These are phyloP conservation scores for Pasiphila rectangulata DNA, from an alignment of 2,888 invertebrate species.

Conservation along the genomic window DNA sequence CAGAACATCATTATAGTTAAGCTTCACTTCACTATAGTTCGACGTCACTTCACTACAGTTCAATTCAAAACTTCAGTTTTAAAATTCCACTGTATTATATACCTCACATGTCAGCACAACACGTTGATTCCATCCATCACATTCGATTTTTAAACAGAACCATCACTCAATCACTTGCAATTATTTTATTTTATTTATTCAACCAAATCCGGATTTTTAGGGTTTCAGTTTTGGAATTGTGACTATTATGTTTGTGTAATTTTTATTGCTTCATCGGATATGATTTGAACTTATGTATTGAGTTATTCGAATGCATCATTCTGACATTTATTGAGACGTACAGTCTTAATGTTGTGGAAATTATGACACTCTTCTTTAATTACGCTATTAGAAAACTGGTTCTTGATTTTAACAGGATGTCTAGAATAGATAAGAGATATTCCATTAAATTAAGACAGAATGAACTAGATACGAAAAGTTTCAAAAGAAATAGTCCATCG, in stretches of 20 bases:
- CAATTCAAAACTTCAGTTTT: conserved; percentile 20
- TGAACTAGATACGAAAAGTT: conserved; percentile 10
- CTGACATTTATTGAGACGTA: too few relatives aligned
- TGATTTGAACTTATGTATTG: too few relatives aligned
- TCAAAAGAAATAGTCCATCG: conserved; percentile 7
- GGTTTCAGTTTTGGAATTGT: too few relatives aligned
- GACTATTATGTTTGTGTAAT: too few relatives aligned
- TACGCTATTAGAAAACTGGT: background rate
- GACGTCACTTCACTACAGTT: background rate
- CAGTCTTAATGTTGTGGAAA: too few relatives aligned
- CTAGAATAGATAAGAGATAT: too few relatives aligned
- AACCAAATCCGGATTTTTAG: conserved; percentile 41
- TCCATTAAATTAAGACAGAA: background rate
- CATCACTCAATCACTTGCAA: conserved; percentile 37
- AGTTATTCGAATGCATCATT: too few relatives aligned
- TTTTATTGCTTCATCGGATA: conserved; percentile 53
- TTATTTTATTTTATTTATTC: too few relatives aligned
- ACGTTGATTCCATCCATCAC: conserved; percentile 8
- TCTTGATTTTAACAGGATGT: too few relatives aligned
- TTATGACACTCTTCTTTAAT: too few relatives aligned
- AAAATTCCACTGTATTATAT: background rate
- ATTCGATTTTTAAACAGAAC: conserved; percentile 11
- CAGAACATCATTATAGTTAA: conserved; percentile 28
- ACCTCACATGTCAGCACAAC: conserved; percentile 22
- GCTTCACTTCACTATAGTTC: conserved; percentile 27